A percentile compares a stretch with the other conserved stretches of the same genome.
These are phyloP conservation scores for Phenganax subtilis DNA, from an alignment of 92 coral and sea anemone genomes.

Conservation along the genomic window DNA sequence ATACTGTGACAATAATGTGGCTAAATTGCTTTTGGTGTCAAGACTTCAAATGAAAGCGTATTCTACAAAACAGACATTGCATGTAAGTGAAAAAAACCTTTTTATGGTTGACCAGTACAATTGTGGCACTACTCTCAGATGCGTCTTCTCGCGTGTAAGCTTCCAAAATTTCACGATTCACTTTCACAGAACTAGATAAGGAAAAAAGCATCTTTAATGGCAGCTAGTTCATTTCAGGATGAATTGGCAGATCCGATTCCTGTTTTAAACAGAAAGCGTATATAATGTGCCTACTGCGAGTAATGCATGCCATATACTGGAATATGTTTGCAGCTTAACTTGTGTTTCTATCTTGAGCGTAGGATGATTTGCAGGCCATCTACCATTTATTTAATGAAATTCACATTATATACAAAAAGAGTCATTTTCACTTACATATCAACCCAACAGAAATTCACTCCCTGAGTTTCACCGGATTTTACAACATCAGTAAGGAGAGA, in stretches of 20 bases:
- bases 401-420: neutral
- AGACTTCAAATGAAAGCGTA: conserved; percentile 24
- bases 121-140: neutral
- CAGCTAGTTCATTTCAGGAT: too few species aligned
- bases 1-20: too few species aligned
- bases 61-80: neutral
- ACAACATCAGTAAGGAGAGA: conserved; percentile 28
- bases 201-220: neutral
- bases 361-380: too few species aligned
- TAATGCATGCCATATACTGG: too few species aligned
- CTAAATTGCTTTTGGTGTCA: too few species aligned
- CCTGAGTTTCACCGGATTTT: conserved; percentile 19
- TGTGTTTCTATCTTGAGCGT: neutral
- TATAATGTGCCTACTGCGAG: too few species aligned
- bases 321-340: neutral
- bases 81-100: conserved; percentile 8
- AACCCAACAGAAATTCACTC: conserved; percentile 37
- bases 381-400: too few species aligned
- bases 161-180: conserved; percentile 30
- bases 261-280: too few species aligned
- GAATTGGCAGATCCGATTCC: too few species aligned
- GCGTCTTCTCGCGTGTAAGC: conserved; percentile 14
- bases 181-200: conserved; percentile 15
- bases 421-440: conserved; percentile 17
- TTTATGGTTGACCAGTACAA: conserved; percentile 22